A percentile compares a stretch with the other conserved stretches of the same genome.
Evolutionary conservation across 2,797 vertebrate species (phyloP).

Genomic region (Coendou prehensilis): DNA sequence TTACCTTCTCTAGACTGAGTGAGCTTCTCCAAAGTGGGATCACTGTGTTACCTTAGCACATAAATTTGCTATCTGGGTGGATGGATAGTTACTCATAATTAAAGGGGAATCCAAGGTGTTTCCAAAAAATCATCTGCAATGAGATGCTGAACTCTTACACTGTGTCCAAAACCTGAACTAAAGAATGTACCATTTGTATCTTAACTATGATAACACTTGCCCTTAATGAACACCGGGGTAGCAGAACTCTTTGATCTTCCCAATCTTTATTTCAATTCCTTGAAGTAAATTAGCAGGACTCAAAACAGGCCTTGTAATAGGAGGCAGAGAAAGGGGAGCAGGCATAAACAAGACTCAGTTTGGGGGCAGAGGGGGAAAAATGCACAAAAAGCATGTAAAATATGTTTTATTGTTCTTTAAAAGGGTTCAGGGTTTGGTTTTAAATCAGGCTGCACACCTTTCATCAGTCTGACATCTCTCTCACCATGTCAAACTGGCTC

Average conservation of each 20-base stretch:
- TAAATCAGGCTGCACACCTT: conserved; percentile 82
- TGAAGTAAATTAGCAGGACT: conserved; percentile 75
- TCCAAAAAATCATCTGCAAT: conserved; percentile 72
- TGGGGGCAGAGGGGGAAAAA: conserved; percentile 58
- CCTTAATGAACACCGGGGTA: not conserved
- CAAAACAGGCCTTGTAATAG: conserved; percentile 62
- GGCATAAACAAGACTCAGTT: conserved; percentile 52
- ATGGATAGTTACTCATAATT: not conserved
- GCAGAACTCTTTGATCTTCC: conserved; percentile 44
- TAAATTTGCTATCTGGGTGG: not conserved
- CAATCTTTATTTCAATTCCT: conserved; percentile 58
- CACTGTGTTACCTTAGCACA: not conserved
- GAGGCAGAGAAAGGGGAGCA: not conserved
- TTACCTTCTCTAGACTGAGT: not conserved
- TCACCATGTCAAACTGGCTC: conserved; percentile 72
- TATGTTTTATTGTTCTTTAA: conserved; percentile 83
- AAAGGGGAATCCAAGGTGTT: not conserved
- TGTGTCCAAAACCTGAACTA: conserved; percentile 71
- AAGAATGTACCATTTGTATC: conserved; percentile 56
- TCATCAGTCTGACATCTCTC: conserved; percentile 75
- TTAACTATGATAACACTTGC: not conserved
- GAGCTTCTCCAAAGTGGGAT: not conserved
- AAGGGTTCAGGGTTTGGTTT: conserved; percentile 82
- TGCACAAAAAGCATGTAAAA: conserved; percentile 78
- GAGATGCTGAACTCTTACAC: conserved; percentile 80